Percentiles rank a stretch among this genome's conserved stretches.
Evolutionary conservation across 2,113 vertebrate species (phyloP).

Genomic region (Terrapene triunguis): DNA sequence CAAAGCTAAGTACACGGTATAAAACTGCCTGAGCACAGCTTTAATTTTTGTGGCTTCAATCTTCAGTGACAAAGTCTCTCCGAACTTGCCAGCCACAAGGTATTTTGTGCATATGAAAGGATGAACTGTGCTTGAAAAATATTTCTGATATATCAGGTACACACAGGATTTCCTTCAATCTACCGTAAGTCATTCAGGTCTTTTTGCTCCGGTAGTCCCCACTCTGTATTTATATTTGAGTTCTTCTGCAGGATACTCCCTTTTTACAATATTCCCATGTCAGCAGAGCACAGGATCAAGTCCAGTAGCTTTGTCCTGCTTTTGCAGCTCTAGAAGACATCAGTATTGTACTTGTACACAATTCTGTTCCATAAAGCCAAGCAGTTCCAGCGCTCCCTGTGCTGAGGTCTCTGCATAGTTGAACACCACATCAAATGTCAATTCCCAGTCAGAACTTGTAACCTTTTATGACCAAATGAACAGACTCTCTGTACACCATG

Average conservation of each 20-base stretch:
- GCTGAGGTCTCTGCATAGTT: neutral
- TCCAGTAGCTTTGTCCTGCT: neutral
- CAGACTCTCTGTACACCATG: neutral
- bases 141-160: neutral
- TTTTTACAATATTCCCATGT: neutral
- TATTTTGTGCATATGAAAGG: neutral
- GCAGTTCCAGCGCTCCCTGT: neutral
- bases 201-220: neutral
- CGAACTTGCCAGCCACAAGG: neutral
- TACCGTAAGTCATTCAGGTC: neutral
- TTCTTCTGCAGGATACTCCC: neutral
- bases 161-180: neutral
- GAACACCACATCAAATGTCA: neutral
- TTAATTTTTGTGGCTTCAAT: neutral
- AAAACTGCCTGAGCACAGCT: neutral
- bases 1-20: neutral
- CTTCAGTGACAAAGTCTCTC: neutral
- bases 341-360: neutral
- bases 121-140: neutral
- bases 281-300: neutral
- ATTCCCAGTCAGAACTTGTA: neutral
- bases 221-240: neutral
- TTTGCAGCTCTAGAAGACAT: neutral
- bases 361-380: neutral
- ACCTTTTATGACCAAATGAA: neutral